A percentile compares a stretch with the other conserved stretches of the same genome.
Evolutionary conservation across 2,888 invertebrate species (phyloP).

Genomic region (Choristoneura rosaceana): DNA sequence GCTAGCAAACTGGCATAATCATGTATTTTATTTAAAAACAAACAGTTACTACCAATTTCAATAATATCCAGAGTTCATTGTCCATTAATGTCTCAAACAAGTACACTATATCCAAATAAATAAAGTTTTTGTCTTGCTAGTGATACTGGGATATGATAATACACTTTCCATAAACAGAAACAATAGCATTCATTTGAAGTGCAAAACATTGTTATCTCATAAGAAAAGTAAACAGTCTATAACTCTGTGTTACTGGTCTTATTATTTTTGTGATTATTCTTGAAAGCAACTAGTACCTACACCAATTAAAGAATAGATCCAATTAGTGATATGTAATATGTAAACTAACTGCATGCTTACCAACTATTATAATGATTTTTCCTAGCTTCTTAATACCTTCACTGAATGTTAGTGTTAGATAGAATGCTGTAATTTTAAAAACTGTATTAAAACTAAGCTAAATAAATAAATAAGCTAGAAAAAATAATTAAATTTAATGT

Average conservation of each 20-base stretch:
- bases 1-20: no score
- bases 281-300: neutral
- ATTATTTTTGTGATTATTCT: constrained; percentile 2
- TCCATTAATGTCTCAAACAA: neutral
- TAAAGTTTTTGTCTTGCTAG: neutral
- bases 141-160: neutral
- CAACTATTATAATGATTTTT: no score
- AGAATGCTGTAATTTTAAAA: no score
- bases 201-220: constrained; percentile 31
- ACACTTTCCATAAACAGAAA: neutral
- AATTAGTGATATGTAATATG: neutral
- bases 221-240: constrained; percentile 16
- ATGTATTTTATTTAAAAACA: no score
- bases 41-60: no score
- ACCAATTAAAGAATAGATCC: neutral
- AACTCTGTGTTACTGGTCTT: neutral
- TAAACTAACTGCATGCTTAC: no score
- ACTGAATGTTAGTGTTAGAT: neutral
- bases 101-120: no score
- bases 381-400: no score
- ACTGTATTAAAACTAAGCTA: no score
- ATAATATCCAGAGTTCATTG: no score
- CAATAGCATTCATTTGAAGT: constrained; percentile 15
- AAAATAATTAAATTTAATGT: no score
- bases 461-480: no score